phyloP scores from a whole-genome alignment of 2,113 vertebrate species.

The Hiodon alosoides region DNA sequence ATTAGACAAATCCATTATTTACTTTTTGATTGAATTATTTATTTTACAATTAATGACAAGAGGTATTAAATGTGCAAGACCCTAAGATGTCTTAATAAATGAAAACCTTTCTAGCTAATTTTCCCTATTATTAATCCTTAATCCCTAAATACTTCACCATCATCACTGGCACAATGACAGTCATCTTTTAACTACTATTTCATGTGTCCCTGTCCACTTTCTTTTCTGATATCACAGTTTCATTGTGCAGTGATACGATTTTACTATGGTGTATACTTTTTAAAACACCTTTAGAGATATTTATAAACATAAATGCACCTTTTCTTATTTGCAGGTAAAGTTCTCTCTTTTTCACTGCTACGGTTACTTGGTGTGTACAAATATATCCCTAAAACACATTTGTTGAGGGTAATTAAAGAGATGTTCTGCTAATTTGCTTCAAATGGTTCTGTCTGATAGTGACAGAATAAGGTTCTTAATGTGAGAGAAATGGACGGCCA shows the following conservation, averaged over 20 bases:
- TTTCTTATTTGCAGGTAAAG: not conserved
- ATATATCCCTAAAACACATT: no score
- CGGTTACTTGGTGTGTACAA: not conserved
- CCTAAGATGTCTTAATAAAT: constrained; percentile 15
- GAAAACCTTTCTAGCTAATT: constrained; percentile 8
- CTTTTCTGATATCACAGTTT: not conserved
- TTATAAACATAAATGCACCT: not conserved
- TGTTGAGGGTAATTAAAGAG: no score
- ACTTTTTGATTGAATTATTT: not conserved
- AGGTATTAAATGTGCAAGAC: not conserved
- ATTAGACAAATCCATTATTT: not conserved
- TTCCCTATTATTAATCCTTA: constrained; percentile 21
- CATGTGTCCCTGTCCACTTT: not conserved
- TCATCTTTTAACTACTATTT: not conserved
- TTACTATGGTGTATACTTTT: no score
- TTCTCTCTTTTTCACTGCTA: not conserved
- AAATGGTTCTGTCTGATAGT: no score
- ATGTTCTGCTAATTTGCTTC: no score
- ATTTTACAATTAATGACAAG: not conserved
- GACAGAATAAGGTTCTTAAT: no score
- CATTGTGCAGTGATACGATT: not conserved
- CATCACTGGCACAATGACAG: not conserved
- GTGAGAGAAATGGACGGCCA: no score
- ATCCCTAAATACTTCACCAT: constrained; percentile 17
- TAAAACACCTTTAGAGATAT: not conserved